These are phyloP conservation scores for Rhynchophorus ferrugineus DNA, from an alignment of 1,140 invertebrate species.

Conservation along the genomic window DNA sequence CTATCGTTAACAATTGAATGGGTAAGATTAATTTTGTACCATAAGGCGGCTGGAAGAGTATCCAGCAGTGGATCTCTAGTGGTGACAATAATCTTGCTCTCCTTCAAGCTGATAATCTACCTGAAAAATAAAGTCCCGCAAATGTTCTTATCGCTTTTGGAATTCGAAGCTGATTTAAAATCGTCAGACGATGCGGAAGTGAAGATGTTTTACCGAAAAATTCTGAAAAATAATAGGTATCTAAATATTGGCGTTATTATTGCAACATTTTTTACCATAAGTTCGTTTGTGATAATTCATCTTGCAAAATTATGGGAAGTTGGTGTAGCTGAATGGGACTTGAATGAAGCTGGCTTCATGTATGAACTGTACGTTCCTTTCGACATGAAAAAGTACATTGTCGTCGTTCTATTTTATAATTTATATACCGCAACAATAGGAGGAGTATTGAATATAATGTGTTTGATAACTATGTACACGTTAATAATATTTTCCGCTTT, in stretches of 20 bases:
- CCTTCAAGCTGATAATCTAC: not conserved
- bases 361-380: conserved; percentile 1
- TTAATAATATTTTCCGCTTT: not conserved
- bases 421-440: not conserved
- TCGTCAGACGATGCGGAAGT: not conserved
- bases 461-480: not conserved
- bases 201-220: not conserved
- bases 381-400: not conserved
- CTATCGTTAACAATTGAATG: not conserved
- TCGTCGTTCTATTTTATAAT: not conserved
- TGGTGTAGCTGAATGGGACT: not conserved
- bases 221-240: not conserved
- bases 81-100: not conserved
- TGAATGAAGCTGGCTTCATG: not conserved
- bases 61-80: not conserved
- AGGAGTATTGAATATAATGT: not conserved
- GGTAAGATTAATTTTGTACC: not conserved
- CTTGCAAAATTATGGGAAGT: not conserved
- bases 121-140: not conserved
- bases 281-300: not conserved
- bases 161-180: not conserved
- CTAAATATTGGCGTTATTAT: not conserved
- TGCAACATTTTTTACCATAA: not conserved
- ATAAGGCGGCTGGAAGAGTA: not conserved
- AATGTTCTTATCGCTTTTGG: not conserved